Evolutionary conservation across 2,797 vertebrate genomes (phyloP).

Genomic region (Poecilia wingei): DNA sequence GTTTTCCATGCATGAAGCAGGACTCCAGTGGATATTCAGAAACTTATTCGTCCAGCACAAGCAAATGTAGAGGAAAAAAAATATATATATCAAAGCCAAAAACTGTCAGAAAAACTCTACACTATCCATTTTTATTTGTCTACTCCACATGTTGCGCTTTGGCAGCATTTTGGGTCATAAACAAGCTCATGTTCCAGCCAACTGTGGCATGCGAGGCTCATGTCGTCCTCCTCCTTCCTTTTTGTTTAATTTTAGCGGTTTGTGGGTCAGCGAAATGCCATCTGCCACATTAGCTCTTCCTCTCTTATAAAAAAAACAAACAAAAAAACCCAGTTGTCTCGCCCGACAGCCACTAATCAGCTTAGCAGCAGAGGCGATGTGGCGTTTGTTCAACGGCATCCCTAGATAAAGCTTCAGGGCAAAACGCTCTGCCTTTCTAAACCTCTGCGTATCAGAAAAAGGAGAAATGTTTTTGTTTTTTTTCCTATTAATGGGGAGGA

Average conservation of each 20-base stretch:
- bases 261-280: constrained; percentile 42
- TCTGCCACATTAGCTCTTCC: constrained; percentile 51
- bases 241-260: constrained; percentile 21
- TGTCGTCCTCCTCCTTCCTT: constrained; percentile 20
- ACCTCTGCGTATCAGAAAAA: background rate
- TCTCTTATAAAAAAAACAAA: constrained; percentile 5
- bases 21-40: background rate
- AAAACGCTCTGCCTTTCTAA: constrained; percentile 19
- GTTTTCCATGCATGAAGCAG: background rate
- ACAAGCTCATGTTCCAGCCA: constrained; percentile 42
- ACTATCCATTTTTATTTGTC: constrained; percentile 2
- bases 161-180: background rate
- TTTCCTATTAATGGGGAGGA: background rate
- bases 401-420: constrained; percentile 42
- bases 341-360: constrained; percentile 33
- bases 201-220: constrained; percentile 33
- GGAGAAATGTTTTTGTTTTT: background rate
- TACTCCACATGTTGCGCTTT: background rate
- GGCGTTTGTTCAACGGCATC: constrained; percentile 32
- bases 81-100: background rate
- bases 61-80: background rate
- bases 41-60: background rate
- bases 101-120: background rate
- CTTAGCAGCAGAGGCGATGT: constrained; percentile 44
- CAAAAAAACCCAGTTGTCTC: constrained; percentile 4